Conservation (phyloP, 1,140 invertebrate species). For the Cepaea nemoralis region DNA sequence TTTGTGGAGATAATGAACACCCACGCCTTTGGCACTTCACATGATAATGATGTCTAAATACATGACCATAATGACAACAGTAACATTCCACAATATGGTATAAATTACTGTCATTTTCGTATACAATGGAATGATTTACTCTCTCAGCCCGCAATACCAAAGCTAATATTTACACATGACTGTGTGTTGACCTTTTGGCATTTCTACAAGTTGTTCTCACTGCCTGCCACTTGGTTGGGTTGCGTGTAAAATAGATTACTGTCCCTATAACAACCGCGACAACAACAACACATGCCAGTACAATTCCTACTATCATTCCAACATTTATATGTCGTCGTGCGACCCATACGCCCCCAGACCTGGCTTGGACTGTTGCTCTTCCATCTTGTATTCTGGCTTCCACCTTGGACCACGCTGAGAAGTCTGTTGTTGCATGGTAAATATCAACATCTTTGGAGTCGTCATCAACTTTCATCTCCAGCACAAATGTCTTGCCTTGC, state of each 20-base stretch:
- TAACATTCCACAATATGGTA: too few species aligned
- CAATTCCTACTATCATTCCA: conserved; percentile 58
- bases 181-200: conserved; percentile 52
- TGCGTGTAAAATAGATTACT: conserved; percentile 58
- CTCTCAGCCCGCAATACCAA: too few species aligned
- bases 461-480: conserved; percentile 50
- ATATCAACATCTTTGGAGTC: conserved; percentile 50
- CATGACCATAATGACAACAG: too few species aligned
- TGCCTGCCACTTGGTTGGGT: conserved; percentile 61
- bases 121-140: too few species aligned
- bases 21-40: too few species aligned
- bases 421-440: conserved; percentile 54
- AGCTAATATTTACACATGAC: conserved; percentile 62
- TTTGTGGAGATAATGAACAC: too few species aligned
- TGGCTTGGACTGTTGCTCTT: conserved; percentile 52
- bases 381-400: conserved; percentile 51
- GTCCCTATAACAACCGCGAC: conserved; percentile 55
- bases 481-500: conserved; percentile 46
- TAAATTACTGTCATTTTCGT: too few species aligned
- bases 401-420: conserved; percentile 58
- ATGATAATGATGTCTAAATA: too few species aligned
- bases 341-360: conserved; percentile 64
- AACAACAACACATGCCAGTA: conserved; percentile 53
- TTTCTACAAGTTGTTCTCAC: conserved; percentile 54
- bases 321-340: conserved; percentile 51